Conservation (phyloP, 2,888 invertebrate species). For the Drosophila pseudotalamancana region DNA sequence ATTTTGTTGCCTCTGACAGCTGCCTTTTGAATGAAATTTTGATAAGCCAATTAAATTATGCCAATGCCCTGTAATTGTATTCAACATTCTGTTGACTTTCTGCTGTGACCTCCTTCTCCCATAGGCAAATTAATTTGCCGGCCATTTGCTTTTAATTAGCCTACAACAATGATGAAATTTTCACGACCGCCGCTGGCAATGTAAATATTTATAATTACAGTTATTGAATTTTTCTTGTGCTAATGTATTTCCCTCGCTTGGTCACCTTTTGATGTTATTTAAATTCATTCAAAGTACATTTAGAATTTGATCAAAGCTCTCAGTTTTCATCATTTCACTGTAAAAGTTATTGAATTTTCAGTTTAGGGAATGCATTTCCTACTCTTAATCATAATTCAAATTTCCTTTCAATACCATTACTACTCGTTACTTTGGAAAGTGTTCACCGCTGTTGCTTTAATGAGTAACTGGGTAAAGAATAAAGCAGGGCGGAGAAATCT, state of each 20-base stretch:
- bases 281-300: neutral
- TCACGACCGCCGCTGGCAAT: conserved; percentile 34
- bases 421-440: too few relatives aligned
- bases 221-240: conserved; percentile 48
- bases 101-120: neutral
- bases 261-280: conserved; percentile 1
- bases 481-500: too few relatives aligned
- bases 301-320: too few relatives aligned
- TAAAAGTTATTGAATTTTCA: too few relatives aligned
- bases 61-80: conserved; percentile 68
- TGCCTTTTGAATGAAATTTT: conserved; percentile 67
- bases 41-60: conserved; percentile 75
- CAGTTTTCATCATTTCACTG: too few relatives aligned
- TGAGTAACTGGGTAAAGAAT: too few relatives aligned
- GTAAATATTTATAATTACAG: conserved; percentile 23
- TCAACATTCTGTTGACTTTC: conserved; percentile 53
- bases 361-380: too few relatives aligned
- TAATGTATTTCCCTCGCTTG: conserved; percentile 41
- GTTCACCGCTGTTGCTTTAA: too few relatives aligned
- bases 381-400: too few relatives aligned
- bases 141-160: conserved; percentile 69
- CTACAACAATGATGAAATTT: conserved; percentile 63
- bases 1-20: conserved; percentile 52
- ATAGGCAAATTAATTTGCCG: conserved; percentile 47
- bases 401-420: too few relatives aligned